These are phyloP conservation scores for Philopotamus ludificatus DNA, from an alignment of 1,140 invertebrate species.

Conservation along the genomic window DNA sequence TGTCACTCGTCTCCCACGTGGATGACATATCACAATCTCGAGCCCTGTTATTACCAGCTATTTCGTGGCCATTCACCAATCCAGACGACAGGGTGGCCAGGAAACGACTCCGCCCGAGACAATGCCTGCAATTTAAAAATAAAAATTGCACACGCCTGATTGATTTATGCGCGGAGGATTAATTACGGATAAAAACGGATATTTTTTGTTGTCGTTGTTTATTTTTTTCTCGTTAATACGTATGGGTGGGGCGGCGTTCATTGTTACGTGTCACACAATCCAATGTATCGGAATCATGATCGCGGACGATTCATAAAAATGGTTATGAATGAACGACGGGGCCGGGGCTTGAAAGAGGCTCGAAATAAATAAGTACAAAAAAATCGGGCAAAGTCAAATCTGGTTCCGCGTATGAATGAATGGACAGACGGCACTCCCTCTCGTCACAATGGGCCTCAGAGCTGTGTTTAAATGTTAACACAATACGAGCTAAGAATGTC, in stretches of 20 bases:
- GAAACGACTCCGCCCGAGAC: no score
- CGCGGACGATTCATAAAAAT: conserved; percentile 17
- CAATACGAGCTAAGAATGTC: conserved; percentile 22
- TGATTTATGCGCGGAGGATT: no score
- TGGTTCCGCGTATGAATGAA: conserved; percentile 31
- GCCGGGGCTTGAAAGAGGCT: background rate
- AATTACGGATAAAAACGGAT: no score
- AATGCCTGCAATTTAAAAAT: no score
- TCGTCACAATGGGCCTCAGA: conserved; percentile 13
- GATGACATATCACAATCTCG: conserved; percentile 37
- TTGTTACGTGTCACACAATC: no score
- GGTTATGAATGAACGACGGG: conserved; percentile 8
- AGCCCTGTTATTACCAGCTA: conserved; percentile 36
- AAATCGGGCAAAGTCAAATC: conserved; percentile 12
- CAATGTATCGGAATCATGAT: no score
- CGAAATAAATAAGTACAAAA: background rate
- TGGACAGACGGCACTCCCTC: conserved; percentile 6
- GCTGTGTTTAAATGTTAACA: conserved; percentile 27
- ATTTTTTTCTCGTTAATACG: no score
- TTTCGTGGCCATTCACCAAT: conserved; percentile 6
- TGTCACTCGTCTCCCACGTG: conserved; percentile 28
- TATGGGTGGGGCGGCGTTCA: no score
- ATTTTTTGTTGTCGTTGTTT: no score
- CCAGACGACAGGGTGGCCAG: conserved; percentile 8
- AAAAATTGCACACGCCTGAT: no score